phyloP scores from a whole-genome alignment of 1,140 invertebrate genomes.

The Ostrea edulis region DNA sequence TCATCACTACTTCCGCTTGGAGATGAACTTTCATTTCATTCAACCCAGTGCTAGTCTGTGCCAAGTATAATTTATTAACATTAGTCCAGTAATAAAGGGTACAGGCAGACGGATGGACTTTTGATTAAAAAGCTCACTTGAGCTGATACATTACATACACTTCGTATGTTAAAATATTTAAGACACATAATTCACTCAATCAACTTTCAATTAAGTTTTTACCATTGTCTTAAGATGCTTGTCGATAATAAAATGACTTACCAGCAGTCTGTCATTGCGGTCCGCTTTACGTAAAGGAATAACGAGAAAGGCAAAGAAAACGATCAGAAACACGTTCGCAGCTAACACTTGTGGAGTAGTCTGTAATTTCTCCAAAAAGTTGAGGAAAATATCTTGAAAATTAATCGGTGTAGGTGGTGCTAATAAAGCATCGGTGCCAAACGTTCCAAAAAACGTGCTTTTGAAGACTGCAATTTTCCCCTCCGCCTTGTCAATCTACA shows the following conservation, averaged over 20 bases:
- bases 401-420: slow-evolving; percentile 19
- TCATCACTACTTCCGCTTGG: too few relatives aligned
- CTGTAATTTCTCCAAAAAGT: slow-evolving; percentile 33
- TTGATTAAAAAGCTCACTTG: too few relatives aligned
- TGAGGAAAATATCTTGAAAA: slow-evolving; percentile 41
- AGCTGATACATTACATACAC: too few relatives aligned
- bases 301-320: slow-evolving; percentile 33
- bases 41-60: too few relatives aligned
- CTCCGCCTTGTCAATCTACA: background rate
- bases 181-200: too few relatives aligned
- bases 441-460: slow-evolving; percentile 46
- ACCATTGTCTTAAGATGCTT: background rate
- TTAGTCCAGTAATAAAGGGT: too few relatives aligned
- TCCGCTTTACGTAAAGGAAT: slow-evolving; percentile 44
- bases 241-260: background rate
- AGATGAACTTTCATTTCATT: too few relatives aligned
- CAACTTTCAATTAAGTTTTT: background rate
- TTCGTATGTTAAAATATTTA: too few relatives aligned
- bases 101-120: too few relatives aligned
- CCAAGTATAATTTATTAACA: too few relatives aligned
- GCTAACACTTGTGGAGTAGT: slow-evolving; percentile 29
- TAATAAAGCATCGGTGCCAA: slow-evolving; percentile 18
- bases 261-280: slow-evolving; percentile 17
- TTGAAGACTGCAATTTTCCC: background rate
- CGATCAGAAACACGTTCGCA: background rate